Evolutionary conservation across 2,888 invertebrate species (phyloP).

Genomic region (Hedychridium roseum): DNA sequence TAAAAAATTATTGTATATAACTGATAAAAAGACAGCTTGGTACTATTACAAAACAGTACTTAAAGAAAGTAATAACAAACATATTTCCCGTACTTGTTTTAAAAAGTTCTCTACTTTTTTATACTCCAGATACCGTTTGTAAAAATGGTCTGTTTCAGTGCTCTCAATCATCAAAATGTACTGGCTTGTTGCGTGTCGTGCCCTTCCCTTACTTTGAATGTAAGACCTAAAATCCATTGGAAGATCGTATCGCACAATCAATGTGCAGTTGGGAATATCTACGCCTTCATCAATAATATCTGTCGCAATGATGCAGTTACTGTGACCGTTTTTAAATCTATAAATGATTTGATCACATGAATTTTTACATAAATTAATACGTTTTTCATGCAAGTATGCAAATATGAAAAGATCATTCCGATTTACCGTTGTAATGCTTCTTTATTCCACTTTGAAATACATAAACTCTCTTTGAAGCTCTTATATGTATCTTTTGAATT

Average conservation of each 20-base stretch:
- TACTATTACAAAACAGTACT: too few relatives aligned
- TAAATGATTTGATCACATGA: constrained; percentile 15
- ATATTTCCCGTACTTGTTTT: constrained; percentile 59
- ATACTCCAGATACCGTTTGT: constrained; percentile 60
- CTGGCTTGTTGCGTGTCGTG: constrained; percentile 71
- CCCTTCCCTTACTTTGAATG: constrained; percentile 90
- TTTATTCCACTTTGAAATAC: constrained; percentile 67
- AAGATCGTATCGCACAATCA: constrained; percentile 79
- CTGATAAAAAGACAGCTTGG: too few relatives aligned
- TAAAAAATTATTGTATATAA: constrained; percentile 28
- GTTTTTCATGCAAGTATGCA: background rate
- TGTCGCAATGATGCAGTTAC: constrained; percentile 77
- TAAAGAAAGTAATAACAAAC: constrained; percentile 12
- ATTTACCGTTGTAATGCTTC: constrained; percentile 65
- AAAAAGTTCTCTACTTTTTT: constrained; percentile 68
- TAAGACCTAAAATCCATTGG: constrained; percentile 81
- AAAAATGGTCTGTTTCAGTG: constrained; percentile 60
- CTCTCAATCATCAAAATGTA: constrained; percentile 69
- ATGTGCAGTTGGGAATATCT: constrained; percentile 83
- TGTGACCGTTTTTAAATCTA: constrained; percentile 68
- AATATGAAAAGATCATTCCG: constrained; percentile 1
- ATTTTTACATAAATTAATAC: background rate
- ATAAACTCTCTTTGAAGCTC: constrained; percentile 67
- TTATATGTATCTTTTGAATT: constrained; percentile 69
- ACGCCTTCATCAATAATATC: constrained; percentile 91